These are phyloP conservation scores for Haliaeetus leucogaster DNA, from an alignment of 2,113 vertebrate genomes.

Conservation along the genomic window DNA sequence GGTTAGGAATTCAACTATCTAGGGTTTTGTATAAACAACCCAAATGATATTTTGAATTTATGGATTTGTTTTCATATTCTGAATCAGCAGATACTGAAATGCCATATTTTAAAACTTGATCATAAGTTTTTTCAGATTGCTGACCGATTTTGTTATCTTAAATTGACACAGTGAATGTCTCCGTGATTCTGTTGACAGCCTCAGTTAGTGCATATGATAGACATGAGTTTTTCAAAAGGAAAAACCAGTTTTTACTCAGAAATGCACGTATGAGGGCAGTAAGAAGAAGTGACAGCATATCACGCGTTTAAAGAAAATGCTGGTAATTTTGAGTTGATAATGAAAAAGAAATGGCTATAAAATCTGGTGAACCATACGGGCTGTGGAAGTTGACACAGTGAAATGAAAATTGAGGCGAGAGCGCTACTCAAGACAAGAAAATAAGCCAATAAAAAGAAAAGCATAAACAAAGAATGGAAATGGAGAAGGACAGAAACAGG, in stretches of 20 bases:
- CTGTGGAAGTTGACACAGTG: background rate
- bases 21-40: background rate
- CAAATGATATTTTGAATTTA: background rate
- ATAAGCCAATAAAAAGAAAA: background rate
- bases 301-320: background rate
- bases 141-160: background rate
- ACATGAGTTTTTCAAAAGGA: background rate
- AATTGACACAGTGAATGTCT: background rate
- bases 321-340: background rate
- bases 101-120: background rate
- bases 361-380: background rate
- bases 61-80: background rate
- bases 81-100: background rate
- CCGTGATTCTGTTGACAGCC: background rate
- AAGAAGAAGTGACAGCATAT: background rate
- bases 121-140: background rate
- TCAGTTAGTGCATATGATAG: background rate
- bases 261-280: background rate
- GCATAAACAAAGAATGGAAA: background rate
- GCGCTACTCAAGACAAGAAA: background rate
- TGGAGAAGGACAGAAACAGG: background rate
- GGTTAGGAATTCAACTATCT: background rate
- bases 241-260: background rate
- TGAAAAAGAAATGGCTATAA: background rate
- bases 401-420: background rate